Percentiles rank a stretch among this genome's conserved stretches.
phyloP scores from a whole-genome alignment of 2,888 invertebrate species.

The Dendrolimus houi region DNA sequence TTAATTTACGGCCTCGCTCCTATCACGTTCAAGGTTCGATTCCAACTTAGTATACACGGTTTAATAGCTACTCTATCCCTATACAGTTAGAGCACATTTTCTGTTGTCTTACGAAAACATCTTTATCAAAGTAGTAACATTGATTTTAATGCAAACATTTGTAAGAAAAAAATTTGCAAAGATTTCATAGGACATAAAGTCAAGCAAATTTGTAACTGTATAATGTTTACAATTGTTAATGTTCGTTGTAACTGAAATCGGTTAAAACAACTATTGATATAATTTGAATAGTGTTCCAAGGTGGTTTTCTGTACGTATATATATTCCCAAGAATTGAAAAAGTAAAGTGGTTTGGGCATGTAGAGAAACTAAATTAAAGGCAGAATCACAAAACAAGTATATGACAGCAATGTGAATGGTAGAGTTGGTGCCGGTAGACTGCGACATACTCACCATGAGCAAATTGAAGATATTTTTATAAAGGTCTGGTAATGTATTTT shows the following conservation, averaged over 20 bases:
- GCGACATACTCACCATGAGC: too few relatives aligned
- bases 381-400: too few relatives aligned
- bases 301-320: too few relatives aligned
- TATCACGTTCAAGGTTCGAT: conserved; percentile 64
- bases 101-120: neutral
- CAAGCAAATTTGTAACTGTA: too few relatives aligned
- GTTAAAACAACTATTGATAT: too few relatives aligned
- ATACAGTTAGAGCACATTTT: neutral
- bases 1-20: conserved; percentile 41
- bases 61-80: neutral
- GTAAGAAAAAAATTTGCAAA: neutral
- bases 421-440: too few relatives aligned
- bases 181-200: neutral
- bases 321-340: neutral
- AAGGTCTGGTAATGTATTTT: neutral
- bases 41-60: conserved; percentile 9
- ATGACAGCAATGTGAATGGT: too few relatives aligned
- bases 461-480: neutral
- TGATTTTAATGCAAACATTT: neutral
- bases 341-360: too few relatives aligned
- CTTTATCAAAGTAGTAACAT: neutral
- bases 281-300: too few relatives aligned
- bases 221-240: too few relatives aligned
- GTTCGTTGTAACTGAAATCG: too few relatives aligned
- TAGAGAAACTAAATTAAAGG: too few relatives aligned